phyloP scores from a whole-genome alignment of 30 jellyfish, hydroid and myxozoan genomes.

The Chironex yamaguchii region DNA sequence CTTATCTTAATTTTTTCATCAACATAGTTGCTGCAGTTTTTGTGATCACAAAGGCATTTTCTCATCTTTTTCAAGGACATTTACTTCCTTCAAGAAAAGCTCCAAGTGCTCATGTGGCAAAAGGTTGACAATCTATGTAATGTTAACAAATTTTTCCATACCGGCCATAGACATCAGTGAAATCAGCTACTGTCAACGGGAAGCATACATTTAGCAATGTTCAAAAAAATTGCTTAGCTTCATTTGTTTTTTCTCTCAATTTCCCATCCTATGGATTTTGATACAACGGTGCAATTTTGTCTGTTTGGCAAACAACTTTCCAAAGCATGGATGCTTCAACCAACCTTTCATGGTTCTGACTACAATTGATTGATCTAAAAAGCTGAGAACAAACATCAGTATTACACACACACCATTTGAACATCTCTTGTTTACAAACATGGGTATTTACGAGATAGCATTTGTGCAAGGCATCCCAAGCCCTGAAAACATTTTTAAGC shows the following conservation, averaged over 20 bases:
- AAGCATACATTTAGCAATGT: conserved; percentile 41
- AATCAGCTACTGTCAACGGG: conserved; percentile 45
- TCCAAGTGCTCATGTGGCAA: conserved; percentile 37
- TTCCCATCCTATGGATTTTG: conserved; percentile 12
- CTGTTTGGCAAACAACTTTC: conserved; percentile 16
- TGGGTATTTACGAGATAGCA: conserved; percentile 29
- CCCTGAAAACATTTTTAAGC: not conserved
- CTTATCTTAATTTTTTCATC: conserved; percentile 36
- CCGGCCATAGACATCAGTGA: conserved; percentile 57
- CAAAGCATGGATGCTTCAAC: conserved; percentile 40
- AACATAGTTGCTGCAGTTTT: conserved; percentile 51
- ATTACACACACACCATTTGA: conserved; percentile 39
- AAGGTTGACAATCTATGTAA: conserved; percentile 24
- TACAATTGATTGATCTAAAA: conserved; percentile 34
- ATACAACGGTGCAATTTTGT: conserved; percentile 30
- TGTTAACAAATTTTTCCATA: too few relatives aligned
- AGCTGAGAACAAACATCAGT: conserved; percentile 50
- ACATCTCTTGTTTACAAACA: conserved; percentile 44
- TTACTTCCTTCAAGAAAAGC: conserved; percentile 21
- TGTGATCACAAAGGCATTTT: conserved; percentile 52
- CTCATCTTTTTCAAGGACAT: conserved; percentile 14
- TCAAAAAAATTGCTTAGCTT: conserved; percentile 38
- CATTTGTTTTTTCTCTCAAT: too few relatives aligned
- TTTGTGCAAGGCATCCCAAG: conserved; percentile 28
- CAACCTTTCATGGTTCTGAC: conserved; percentile 38